Evolutionary conservation across 2,888 invertebrate species (phyloP), one percentile per base, ranked within the genome.

Genomic region (Netelia fuscicornis): DNA sequence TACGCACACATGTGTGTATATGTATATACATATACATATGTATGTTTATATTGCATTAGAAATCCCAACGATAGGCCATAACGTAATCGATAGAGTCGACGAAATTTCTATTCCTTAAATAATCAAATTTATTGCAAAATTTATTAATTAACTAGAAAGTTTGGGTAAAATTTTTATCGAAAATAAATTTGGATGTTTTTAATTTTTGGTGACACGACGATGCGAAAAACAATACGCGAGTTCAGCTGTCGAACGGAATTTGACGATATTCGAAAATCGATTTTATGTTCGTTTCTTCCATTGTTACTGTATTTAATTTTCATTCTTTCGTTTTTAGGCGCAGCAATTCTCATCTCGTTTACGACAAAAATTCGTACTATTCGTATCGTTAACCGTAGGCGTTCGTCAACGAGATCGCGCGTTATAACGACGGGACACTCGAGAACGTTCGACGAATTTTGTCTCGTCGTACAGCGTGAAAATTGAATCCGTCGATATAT

Each of bases 401-500:
- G 58, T 37, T 74, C 20, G n/a, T 77, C 30, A 70, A 77, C 48
- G 58, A 10, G 68, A 17, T 9, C 78, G 17, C 71, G 23, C 82
- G 37, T 37, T 37, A 37, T 77, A 84, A 30, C 77, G 77, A 75
- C 86, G 85, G 86, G 85, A 88, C 89, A 89, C 91, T 90, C 88
- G 90, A 86, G 80, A 85, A 89, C 48, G n/a, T n/a, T 9, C 17
- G 74, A 44, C 77, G 72, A 67, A 80, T 71, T 56, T 64, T 65
- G n/a, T 60, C 54, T 71, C 44, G 56, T 78, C 67, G 67, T 77
- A 77, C 77, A 90, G 86, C 87, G 86, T 75, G 83, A 89, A 74
- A 87, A 89, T 91, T 78, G 85, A 89, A 89, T 88, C 87, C 86
- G 86, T 80, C 89, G 90, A 88, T 77, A 81, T 85, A 88, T 48